Evolutionary conservation across 2,888 invertebrate species (phyloP).

Genomic region (Plagodis dolabraria): DNA sequence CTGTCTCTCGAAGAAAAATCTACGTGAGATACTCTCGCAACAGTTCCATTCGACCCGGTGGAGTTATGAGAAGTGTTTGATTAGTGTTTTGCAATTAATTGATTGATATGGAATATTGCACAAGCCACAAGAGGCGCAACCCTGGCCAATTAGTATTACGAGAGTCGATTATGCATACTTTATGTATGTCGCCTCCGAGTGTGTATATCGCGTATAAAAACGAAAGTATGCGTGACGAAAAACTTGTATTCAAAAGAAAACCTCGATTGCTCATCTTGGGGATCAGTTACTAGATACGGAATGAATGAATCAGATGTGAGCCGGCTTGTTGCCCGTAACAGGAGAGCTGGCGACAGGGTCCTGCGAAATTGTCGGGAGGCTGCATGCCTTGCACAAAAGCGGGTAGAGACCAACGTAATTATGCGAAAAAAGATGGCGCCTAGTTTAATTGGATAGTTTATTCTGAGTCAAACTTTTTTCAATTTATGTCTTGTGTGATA

Average conservation of each 20-base stretch:
- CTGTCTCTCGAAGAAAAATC: slow-evolving; percentile 35
- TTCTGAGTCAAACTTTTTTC: slow-evolving; percentile 15
- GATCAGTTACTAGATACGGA: slow-evolving; percentile 21
- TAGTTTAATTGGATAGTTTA: slow-evolving; percentile 20
- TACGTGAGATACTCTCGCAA: slow-evolving; percentile 35
- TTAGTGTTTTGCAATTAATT: slow-evolving; percentile 37
- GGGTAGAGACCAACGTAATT: slow-evolving; percentile 2
- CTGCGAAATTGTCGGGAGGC: slow-evolving; percentile 36
- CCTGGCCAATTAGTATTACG: slow-evolving; percentile 20
- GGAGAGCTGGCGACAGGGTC: slow-evolving; percentile 56
- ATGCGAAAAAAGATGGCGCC: slow-evolving; percentile 33
- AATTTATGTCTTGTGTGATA: background rate
- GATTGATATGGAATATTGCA: slow-evolving; percentile 28
- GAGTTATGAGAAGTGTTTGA: slow-evolving; percentile 30
- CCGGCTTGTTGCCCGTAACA: slow-evolving; percentile 65
- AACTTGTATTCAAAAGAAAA: slow-evolving; percentile 7
- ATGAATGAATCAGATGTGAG: slow-evolving; percentile 63
- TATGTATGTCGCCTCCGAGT: slow-evolving; percentile 7
- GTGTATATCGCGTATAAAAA: slow-evolving; percentile 1
- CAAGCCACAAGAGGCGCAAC: slow-evolving; percentile 17
- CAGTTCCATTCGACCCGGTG: slow-evolving; percentile 22
- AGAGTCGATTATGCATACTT: slow-evolving; percentile 13
- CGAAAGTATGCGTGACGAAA: background rate
- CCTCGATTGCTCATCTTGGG: background rate
- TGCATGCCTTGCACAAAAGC: slow-evolving; percentile 29